These are phyloP conservation scores for Leucoptera coffeella DNA, from an alignment of 2,888 invertebrate genomes.

Conservation along the genomic window DNA sequence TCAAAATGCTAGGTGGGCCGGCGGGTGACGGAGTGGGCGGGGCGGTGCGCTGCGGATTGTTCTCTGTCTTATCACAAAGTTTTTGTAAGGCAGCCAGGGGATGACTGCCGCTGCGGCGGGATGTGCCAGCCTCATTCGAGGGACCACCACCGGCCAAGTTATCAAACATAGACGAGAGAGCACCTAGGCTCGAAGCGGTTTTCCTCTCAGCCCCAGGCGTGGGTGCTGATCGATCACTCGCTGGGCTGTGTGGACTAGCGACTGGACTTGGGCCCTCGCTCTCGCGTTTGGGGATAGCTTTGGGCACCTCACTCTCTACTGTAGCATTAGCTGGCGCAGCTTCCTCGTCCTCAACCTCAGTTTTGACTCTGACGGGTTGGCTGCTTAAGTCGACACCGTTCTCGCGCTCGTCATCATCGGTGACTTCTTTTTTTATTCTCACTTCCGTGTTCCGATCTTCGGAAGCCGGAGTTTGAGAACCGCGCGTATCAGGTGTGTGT, in stretches of 20 bases:
- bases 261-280: constrained; percentile 49
- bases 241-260: constrained; percentile 67
- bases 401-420: constrained; percentile 44
- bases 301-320: constrained; percentile 30
- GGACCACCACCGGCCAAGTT: constrained; percentile 61
- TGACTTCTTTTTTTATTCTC: constrained; percentile 53
- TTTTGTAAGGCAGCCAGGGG: constrained; percentile 93
- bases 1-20: constrained; percentile 76
- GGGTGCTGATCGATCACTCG: constrained; percentile 67
- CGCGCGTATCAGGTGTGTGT: constrained; percentile 63
- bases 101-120: constrained; percentile 71
- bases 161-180: constrained; percentile 86
- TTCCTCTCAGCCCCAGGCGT: constrained; percentile 65
- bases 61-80: constrained; percentile 92
- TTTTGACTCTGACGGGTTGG: constrained; percentile 55
- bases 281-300: constrained; percentile 40
- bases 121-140: constrained; percentile 43
- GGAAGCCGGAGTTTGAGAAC: constrained; percentile 54
- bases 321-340: constrained; percentile 39
- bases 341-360: constrained; percentile 57
- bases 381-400: constrained; percentile 37
- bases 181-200: constrained; percentile 67
- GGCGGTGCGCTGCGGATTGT: constrained; percentile 51
- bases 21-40: constrained; percentile 53
- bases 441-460: constrained; percentile 55